Base-by-base conservation (phyloP, 2,797 vertebrate genomes). In the Malurus leucopterus region DNA sequence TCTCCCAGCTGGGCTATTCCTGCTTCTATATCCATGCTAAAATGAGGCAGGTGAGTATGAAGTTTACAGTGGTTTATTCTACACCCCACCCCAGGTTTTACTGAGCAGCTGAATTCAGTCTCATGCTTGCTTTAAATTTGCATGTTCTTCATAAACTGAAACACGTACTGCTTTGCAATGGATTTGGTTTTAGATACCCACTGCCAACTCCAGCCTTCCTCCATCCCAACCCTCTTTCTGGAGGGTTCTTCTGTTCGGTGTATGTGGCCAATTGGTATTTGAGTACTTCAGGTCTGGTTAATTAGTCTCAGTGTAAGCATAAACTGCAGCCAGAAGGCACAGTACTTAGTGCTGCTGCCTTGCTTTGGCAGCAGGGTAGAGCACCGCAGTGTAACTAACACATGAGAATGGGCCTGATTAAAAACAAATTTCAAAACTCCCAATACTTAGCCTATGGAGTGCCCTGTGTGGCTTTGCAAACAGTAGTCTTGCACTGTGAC, bases 21-120 rank as follows among this genome's bases (percentile, higher is more conserved):
- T 99, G 99, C 98, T 99, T 99, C 97, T 99, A 99, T 97, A 99
- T 99, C 96, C 99, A 99, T 93, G 99, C 99, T 97, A 99, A 99
- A 98, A 99, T 99, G 99, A 98, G 99, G 98, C 99, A 99, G 99
- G 99, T 99, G 68, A 97, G 98, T 96, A 11, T 65, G 62, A 91
- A 19, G 15, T 75, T 10, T 68, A 14, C 23, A 20, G 18, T 2
- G 1, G 7, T 41, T 72, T 55, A 6, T 68, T 65, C 55, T 34
- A 29, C 5, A 9, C 20, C 46, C 20, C 46, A 32, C 38, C 8
- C 7, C 13, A 30, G 2, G 41, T 24, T 71, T 53, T 65, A 15
- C 19, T 32, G 38, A 4, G 1, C 5, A 38, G 11, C 17, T 59
- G 64, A 76, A 77, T 32, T 36, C 41, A 70, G 24, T 71, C 46